Base-by-base conservation (phyloP, 2,888 invertebrate genomes). In the Tolmerus cingulatus region DNA sequence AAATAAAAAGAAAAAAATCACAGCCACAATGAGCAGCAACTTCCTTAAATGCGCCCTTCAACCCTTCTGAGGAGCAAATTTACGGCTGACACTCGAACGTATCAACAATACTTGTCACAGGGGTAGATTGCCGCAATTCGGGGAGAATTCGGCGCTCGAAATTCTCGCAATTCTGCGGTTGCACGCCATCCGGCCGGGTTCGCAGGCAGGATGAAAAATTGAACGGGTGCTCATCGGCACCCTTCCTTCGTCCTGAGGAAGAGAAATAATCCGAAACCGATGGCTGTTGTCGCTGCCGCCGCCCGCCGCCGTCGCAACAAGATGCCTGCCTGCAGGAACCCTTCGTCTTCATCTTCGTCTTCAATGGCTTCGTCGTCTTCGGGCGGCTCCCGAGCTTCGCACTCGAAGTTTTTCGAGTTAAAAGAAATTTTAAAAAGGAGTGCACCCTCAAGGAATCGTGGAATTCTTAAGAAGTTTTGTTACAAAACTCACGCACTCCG, bases 151-250 rank as follows among this genome's bases (percentile, higher is more conserved):
- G 40, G 40, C 5, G 57, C 66, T 74, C 12, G 37, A 84, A 84
- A 84, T 84, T 66, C 66, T 66, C 23, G 66, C 27, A 84, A 84
- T 84, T 40, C 40, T 37, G 84, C 51, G 81, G 81, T 81, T 84
- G 84, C 74, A 37, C 84, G 74, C 37, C 14, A 66, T 81, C 55
- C 16, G 55, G 16, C 55, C 55, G 55, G 55, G 19, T 19, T 55
- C 81, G 55, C 27, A 66, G 27, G 19, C 30, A 30, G 23, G 37
- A 66, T 74, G 74, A 74, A 74, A 84, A 84, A 84, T 84, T 81
- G 55, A 78, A 40, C 43, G 78, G 40, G 14, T 78, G 78, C 34
- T 76, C 76, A 76, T 76, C 76, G 76, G 76, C 43, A 78, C 40
- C 78, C 78, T 37, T 78, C 14, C 40, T 19, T 3, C 43, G 40